Evolutionary conservation across 1,140 invertebrate genomes (phyloP).

Genomic region (Thereuonema tuberculata): DNA sequence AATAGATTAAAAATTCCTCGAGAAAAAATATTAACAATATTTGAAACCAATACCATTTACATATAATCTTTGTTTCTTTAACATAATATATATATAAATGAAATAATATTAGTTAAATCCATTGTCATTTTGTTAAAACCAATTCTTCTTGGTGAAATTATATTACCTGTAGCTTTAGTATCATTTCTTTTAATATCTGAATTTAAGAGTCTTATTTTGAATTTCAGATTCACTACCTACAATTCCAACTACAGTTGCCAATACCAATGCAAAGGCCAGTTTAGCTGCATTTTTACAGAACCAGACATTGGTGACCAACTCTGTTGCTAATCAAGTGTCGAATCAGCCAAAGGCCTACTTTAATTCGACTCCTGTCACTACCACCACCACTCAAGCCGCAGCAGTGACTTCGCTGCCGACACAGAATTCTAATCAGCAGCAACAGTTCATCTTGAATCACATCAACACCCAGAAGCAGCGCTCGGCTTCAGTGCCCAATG

Average conservation of each 20-base stretch:
- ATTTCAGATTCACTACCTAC: not conserved
- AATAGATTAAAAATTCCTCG: too few relatives aligned
- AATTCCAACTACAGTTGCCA: not conserved
- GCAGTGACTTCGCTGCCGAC: conserved; percentile 10
- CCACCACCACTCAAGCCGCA: conserved; percentile 7
- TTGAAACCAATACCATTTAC: too few relatives aligned
- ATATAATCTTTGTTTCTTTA: too few relatives aligned
- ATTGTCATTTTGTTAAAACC: too few relatives aligned
- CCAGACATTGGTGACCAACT: not conserved
- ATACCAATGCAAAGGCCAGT: conserved; percentile 17
- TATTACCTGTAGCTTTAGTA: too few relatives aligned
- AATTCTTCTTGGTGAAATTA: too few relatives aligned
- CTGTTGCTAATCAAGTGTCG: not conserved
- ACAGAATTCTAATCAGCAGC: not conserved
- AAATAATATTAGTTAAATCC: too few relatives aligned
- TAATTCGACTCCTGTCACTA: conserved; percentile 25
- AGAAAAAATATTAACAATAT: too few relatives aligned
- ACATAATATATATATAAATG: too few relatives aligned
- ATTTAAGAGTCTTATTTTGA: not conserved
- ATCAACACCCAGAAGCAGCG: conserved; percentile 14
- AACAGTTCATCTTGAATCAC: not conserved
- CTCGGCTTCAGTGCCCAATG: conserved; percentile 19
- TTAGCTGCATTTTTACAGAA: conserved; percentile 20
- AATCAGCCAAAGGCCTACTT: conserved; percentile 19
- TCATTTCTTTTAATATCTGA: too few relatives aligned